These are phyloP conservation scores for Drosophila borealis DNA, from an alignment of 2,888 invertebrate genomes.

Conservation along the genomic window DNA sequence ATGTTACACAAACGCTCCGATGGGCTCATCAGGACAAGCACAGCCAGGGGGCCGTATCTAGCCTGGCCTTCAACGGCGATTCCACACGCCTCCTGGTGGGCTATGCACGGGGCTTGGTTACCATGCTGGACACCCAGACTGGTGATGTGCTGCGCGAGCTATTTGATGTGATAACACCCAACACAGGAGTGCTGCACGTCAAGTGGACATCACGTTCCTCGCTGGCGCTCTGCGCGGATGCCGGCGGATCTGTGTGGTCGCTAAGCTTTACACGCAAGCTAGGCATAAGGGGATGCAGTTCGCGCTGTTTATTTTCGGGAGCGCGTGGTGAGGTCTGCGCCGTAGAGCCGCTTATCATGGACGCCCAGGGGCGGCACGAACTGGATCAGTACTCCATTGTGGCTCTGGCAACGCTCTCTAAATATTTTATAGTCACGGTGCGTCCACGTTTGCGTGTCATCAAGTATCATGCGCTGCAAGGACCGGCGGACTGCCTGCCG, in stretches of 20 bases:
- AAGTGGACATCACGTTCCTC: conserved; percentile 89
- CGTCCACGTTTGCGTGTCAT: conserved; percentile 91
- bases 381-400: conserved; percentile 91
- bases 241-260: conserved; percentile 98
- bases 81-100: conserved; percentile 93
- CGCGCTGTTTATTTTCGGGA: conserved; percentile 98
- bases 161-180: conserved; percentile 93
- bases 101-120: conserved; percentile 92
- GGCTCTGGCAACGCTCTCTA: conserved; percentile 97
- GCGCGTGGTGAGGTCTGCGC: conserved; percentile 97
- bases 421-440: conserved; percentile 91
- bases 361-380: conserved; percentile 87
- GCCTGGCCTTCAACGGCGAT: conserved; percentile 94
- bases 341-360: conserved; percentile 88
- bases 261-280: conserved; percentile 94
- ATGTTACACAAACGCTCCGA: conserved; percentile 93
- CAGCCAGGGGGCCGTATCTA: conserved; percentile 92
- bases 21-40: conserved; percentile 91
- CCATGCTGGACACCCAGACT: conserved; percentile 94
- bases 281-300: conserved; percentile 94
- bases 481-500: conserved; percentile 92
- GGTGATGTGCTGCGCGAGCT: conserved; percentile 91
- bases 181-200: conserved; percentile 92
- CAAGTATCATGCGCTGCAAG: conserved; percentile 91
- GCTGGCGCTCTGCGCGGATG: conserved; percentile 93